Conservation (phyloP, 2,113 vertebrate genomes). For the Apteryx mantelli region DNA sequence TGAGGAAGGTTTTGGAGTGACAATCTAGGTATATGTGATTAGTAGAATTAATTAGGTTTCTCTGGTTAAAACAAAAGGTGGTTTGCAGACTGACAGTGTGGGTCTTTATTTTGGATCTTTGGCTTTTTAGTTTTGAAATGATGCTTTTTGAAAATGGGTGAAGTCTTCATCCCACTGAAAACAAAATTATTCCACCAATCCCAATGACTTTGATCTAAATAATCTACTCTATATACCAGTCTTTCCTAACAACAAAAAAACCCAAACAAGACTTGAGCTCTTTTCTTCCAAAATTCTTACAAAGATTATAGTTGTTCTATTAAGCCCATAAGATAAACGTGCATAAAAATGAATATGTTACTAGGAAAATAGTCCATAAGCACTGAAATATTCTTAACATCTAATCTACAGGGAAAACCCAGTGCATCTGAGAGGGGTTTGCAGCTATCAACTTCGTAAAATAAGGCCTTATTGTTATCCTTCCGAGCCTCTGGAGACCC, state of each 20-base stretch:
- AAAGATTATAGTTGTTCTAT: background rate
- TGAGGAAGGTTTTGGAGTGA: background rate
- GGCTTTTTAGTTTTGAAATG: background rate
- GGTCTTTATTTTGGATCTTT: background rate
- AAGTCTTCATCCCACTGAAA: background rate
- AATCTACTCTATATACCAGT: background rate
- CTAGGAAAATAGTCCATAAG: background rate
- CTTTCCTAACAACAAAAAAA: background rate
- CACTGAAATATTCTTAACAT: background rate
- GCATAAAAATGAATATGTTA: conserved; percentile 28
- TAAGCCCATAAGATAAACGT: background rate
- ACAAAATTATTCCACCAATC: background rate
- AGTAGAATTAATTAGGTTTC: background rate
- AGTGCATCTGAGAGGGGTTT: conserved; percentile 1
- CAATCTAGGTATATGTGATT: background rate
- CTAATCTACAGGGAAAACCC: conserved; percentile 27
- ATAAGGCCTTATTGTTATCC: conserved; percentile 14
- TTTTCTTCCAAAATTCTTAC: background rate
- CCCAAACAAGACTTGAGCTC: background rate
- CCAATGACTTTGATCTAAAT: background rate
- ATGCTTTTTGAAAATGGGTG: background rate
- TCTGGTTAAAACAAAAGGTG: background rate
- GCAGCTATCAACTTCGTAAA: conserved; percentile 27
- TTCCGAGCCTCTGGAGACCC: conserved; percentile 1
- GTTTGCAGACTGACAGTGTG: background rate